These are phyloP conservation scores for Polia nebulosa DNA, from an alignment of 2,888 invertebrate genomes.

Conservation along the genomic window DNA sequence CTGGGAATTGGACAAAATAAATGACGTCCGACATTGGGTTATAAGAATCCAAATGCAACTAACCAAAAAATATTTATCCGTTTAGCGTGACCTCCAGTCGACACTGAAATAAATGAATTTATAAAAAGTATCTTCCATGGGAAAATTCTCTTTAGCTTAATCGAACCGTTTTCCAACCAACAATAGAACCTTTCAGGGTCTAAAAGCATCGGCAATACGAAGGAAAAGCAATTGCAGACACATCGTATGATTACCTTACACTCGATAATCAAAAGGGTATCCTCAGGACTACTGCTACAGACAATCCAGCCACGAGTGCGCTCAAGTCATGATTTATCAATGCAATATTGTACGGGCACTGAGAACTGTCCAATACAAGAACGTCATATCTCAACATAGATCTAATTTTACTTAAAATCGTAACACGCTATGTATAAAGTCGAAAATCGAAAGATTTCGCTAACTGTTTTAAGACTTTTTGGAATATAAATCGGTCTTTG, in stretches of 20 bases:
- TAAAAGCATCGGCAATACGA: background rate
- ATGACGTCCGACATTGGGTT: no score
- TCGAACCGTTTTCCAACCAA: background rate
- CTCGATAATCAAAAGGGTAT: slow-evolving; percentile 48
- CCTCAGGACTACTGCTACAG: slow-evolving; percentile 44
- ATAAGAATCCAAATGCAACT: no score
- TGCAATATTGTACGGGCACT: slow-evolving; percentile 54
- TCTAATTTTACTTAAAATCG: background rate
- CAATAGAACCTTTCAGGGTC: background rate
- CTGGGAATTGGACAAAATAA: background rate
- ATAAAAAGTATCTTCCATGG: background rate
- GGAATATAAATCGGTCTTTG: background rate
- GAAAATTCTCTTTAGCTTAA: background rate
- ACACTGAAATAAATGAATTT: background rate
- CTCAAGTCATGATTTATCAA: slow-evolving; percentile 61
- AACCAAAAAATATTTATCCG: no score
- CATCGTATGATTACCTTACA: slow-evolving; percentile 13
- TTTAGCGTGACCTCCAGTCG: background rate
- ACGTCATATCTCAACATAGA: background rate
- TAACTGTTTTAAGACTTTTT: slow-evolving; percentile 1
- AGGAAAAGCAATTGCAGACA: slow-evolving; percentile 1
- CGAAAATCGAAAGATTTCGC: background rate
- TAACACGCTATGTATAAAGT: background rate
- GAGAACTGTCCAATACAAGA: background rate
- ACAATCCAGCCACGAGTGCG: slow-evolving; percentile 46